Conservation (phyloP, 2,113 vertebrate species). For the Pseudonaja textilis region DNA sequence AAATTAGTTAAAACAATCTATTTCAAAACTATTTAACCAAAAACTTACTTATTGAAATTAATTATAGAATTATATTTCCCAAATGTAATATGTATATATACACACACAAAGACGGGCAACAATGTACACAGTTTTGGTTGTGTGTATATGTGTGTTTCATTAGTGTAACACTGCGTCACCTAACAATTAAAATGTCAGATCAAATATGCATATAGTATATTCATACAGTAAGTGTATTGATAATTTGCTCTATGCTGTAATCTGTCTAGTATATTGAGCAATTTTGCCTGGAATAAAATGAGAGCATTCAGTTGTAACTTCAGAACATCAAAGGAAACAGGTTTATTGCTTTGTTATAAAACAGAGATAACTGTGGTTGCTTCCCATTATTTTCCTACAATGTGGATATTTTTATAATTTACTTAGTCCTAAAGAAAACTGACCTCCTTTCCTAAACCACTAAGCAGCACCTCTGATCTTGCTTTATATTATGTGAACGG, state of each 20-base stretch:
- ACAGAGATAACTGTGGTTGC: background rate
- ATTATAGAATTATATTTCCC: slow-evolving; percentile 28
- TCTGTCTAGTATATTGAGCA: slow-evolving; percentile 1
- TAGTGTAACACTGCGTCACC: slow-evolving; percentile 39
- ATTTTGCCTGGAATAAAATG: slow-evolving; percentile 39
- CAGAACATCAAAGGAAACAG: slow-evolving; percentile 1
- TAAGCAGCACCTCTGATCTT: slow-evolving; percentile 17
- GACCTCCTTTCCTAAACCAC: slow-evolving; percentile 15
- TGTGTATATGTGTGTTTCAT: slow-evolving; percentile 17
- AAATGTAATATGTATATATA: slow-evolving; percentile 7
- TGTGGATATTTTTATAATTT: background rate
- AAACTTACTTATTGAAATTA: slow-evolving; percentile 1
- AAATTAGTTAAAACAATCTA: background rate
- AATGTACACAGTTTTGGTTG: background rate
- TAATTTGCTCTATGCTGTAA: background rate
- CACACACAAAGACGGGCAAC: background rate
- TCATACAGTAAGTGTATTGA: slow-evolving; percentile 21
- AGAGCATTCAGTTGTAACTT: slow-evolving; percentile 22
- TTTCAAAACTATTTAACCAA: background rate
- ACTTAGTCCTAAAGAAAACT: background rate
- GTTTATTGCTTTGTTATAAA: background rate
- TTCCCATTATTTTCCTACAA: background rate
- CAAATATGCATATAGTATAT: slow-evolving; percentile 46
- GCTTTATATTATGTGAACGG: slow-evolving; percentile 15
- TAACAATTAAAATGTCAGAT: slow-evolving; percentile 44